Conservation (phyloP, 2,113 vertebrate species). For the Prolemur simus region DNA sequence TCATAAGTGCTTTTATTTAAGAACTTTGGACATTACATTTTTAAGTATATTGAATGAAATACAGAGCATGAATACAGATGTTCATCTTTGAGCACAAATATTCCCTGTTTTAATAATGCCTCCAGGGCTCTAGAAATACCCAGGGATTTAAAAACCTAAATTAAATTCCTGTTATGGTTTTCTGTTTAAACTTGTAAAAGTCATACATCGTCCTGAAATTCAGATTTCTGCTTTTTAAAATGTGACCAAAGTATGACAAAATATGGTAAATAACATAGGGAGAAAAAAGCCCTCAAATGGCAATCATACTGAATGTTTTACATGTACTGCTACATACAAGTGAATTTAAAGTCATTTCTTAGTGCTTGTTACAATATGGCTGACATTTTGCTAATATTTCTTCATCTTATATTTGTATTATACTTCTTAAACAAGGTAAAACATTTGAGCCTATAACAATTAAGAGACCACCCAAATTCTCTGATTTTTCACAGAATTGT, state of each 20-base stretch:
- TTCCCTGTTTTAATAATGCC: conserved; percentile 18
- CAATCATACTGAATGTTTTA: neutral
- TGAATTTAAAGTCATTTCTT: neutral
- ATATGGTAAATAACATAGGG: neutral
- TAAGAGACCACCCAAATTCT: neutral
- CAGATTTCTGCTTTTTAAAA: conserved; percentile 24
- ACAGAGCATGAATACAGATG: neutral
- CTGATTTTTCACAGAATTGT: neutral
- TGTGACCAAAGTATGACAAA: neutral
- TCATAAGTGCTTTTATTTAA: conserved; percentile 56
- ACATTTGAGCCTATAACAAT: neutral
- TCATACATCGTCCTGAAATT: neutral
- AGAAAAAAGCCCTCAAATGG: neutral
- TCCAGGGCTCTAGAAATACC: neutral
- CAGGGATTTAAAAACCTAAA: neutral
- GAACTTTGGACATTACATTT: neutral
- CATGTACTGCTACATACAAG: neutral
- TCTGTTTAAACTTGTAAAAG: neutral
- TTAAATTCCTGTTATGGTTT: neutral
- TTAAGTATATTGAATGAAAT: conserved; percentile 36
- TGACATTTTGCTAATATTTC: neutral
- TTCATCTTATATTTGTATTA: neutral
- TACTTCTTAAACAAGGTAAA: neutral
- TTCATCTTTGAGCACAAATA: conserved; percentile 5
- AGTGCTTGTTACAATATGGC: neutral